Percentiles rank a stretch among this genome's conserved stretches.
Conservation (phyloP, 2,888 invertebrate species). For the Cataglyphis albicans region DNA sequence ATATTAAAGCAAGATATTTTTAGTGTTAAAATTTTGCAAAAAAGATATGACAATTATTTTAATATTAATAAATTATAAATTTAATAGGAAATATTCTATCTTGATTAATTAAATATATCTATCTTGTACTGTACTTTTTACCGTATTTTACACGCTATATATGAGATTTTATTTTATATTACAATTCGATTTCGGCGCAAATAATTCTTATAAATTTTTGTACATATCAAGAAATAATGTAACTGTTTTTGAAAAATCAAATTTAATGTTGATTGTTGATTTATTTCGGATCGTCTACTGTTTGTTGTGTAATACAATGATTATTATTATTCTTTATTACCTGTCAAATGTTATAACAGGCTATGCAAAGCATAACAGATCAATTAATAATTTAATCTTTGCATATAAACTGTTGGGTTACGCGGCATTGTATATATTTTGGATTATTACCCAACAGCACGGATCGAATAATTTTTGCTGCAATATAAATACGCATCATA, state of each 20-base stretch:
- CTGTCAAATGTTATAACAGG: constrained; percentile 38
- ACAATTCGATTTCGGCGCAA: background rate
- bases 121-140: background rate
- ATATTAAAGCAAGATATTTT: background rate
- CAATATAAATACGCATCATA: constrained; percentile 51
- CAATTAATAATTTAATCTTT: constrained; percentile 58
- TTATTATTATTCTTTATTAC: constrained; percentile 55
- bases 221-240: background rate
- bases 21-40: background rate
- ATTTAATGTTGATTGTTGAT: constrained; percentile 41
- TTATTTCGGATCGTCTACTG: constrained; percentile 40
- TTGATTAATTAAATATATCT: background rate
- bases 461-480: constrained; percentile 49
- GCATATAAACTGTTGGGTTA: constrained; percentile 47
- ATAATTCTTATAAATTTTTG: constrained; percentile 21
- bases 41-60: background rate
- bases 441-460: constrained; percentile 31
- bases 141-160: background rate
- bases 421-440: constrained; percentile 50
- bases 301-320: constrained; percentile 40
- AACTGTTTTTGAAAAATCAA: constrained; percentile 33
- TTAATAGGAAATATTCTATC: background rate
- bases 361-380: constrained; percentile 38
- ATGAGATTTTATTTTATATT: background rate
- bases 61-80: too few species aligned